Base-by-base conservation (phyloP, 1,140 invertebrate genomes). In the Dolichoris vasculosae region DNA sequence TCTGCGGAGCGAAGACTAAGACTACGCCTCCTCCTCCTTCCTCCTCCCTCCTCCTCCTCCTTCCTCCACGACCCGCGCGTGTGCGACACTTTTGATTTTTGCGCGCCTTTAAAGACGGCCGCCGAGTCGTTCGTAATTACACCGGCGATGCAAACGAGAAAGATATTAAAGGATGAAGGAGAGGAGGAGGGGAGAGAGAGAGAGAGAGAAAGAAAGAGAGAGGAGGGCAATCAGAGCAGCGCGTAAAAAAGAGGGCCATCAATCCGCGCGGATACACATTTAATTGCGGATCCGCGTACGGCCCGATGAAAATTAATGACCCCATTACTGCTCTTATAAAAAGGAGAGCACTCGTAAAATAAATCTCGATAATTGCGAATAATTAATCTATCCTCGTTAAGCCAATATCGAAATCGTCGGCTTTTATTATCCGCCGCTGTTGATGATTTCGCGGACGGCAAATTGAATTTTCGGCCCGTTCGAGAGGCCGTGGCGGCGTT, bases 311-410 rank as follows among this genome's bases (percentile, higher is more conserved):
- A 73, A 73, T 73, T 73, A 73, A 73, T 11, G 40, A 73, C 11
- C 69, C 26, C 69, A 73, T 73, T 73, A 73, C 38, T 23, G 38
- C 23, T 43, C 23, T 23, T 9, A 43, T 43, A 73, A 43, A 73
- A 73, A 73, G 2, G 40, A 73, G 23, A 32, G 69, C 69, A 73
- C 38, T 73, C 35, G 69, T 73, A 7, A 73, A 73, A 73, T 32
- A 51, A 30, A 51, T 51, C 75, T 76, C 43, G 46, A 26, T 76
- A 76, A 76, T 76, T 76, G 71, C 71, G 26, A 40, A 75, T 75
- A 75, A 75, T 75, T 75, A 75, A 75, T 75, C 40, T 46, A n/a
- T 0, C 40, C 71, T 75, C 43, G 71, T 75, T 75, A 48, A 32
- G 35, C 63, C 35, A 40, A 69, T 40, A 40, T 35, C 67, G 11